These are phyloP conservation scores for Pyrocephalus nanus DNA, from an alignment of 2,797 vertebrate species.

Conservation along the genomic window DNA sequence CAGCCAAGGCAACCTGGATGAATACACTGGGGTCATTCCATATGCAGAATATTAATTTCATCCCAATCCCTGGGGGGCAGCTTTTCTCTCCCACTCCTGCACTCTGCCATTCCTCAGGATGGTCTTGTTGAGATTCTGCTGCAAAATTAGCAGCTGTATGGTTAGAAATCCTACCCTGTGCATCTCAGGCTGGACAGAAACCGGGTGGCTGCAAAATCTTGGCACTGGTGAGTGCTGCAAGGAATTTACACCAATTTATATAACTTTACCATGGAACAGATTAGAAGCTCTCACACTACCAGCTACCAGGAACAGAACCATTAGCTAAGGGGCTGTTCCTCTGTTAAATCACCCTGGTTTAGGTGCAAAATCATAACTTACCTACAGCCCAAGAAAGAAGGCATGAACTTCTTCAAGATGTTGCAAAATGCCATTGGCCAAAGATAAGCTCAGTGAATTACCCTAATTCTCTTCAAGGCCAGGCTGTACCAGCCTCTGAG, in stretches of 20 bases:
- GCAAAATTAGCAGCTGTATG: neutral
- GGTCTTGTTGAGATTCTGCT: neutral
- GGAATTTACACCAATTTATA: neutral
- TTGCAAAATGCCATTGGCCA: neutral
- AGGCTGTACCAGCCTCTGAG: neutral
- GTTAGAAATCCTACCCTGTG: neutral
- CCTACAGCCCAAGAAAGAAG: neutral
- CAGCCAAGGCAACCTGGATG: neutral
- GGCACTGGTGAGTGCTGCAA: neutral
- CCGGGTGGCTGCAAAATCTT: neutral
- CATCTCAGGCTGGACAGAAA: neutral
- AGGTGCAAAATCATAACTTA: neutral
- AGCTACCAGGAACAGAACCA: neutral
- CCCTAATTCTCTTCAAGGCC: neutral
- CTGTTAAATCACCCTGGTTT: neutral
- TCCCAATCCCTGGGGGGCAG: neutral
- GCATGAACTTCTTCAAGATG: neutral
- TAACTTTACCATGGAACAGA: neutral
- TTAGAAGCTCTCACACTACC: neutral
- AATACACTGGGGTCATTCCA: neutral
- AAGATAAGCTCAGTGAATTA: neutral
- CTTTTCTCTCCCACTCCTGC: neutral
- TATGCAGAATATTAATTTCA: neutral
- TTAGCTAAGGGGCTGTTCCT: neutral
- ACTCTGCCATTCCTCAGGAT: neutral